Evolutionary conservation across 2,888 invertebrate species (phyloP), one percentile per base, ranked within the genome.

Genomic region (Argyresthia goedartella): DNA sequence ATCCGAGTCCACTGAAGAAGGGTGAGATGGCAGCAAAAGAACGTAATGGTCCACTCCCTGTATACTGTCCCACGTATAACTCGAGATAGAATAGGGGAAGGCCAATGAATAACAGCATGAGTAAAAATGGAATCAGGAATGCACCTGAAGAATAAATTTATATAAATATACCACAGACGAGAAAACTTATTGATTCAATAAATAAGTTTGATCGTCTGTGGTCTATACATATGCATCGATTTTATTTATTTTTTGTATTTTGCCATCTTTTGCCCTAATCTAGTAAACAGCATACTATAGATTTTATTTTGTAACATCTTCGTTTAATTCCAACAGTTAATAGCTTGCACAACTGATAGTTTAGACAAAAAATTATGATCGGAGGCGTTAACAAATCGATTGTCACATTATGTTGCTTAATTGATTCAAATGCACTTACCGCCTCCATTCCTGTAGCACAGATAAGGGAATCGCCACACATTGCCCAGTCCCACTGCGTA

Each of bases 41-140:
- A 59, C 89, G 76, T 44, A 90, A 73, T 0, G 95, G 94, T 0
- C 95, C 95, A 0, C 92, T 69, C 2, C 93, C 93, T 1, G 92
- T 89, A 69, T 91, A 95, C 68, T 95, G 95, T 1, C 95, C 95
- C 15, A 95, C 78, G 45, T 91, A 91, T 39, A 95, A 77, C 69
- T 95, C 95, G 71, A 95, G 78, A 65, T 91, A 92, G 71, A 95
- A 95, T 61, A 95, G 89, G 1, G 95, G 95, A 55, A 94, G 87
- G 1, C 95, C 95, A 67, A 93, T 91, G 35, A 91, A 78, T n/a
- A 93, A 64, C 61, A 93, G 77, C 92, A 94, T 93, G 49, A 94
- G 67, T 54, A 91, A 76, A 71, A 93, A 94, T 0, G 93, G 92
- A 50, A 94, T 87, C 8, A 94, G 81, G 67, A 94, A 94, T 1